Percentiles rank a stretch among this genome's conserved stretches.
These are phyloP conservation scores for Conistra vaccinii DNA, from an alignment of 2,888 invertebrate species.

Conservation along the genomic window DNA sequence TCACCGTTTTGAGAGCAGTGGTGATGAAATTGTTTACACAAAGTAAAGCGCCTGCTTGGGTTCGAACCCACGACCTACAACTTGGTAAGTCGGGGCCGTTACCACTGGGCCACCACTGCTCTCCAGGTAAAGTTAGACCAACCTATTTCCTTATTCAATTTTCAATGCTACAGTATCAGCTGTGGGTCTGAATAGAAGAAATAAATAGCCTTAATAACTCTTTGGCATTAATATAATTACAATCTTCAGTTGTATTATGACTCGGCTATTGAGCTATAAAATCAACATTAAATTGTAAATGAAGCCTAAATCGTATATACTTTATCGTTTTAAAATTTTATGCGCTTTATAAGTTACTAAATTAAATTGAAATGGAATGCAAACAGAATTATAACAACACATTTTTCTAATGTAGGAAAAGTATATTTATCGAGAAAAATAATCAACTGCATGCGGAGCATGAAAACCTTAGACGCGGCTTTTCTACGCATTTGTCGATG, in stretches of 20 bases:
- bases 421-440: not conserved
- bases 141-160: not conserved
- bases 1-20: no score
- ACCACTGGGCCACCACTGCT: no score
- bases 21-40: no score
- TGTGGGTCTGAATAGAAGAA: not conserved
- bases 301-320: not conserved
- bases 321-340: slow-evolving; percentile 22
- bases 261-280: slow-evolving; percentile 20
- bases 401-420: no score
- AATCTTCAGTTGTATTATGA: slow-evolving; percentile 15
- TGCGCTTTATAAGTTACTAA: not conserved
- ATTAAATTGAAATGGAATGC: not conserved
- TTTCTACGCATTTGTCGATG: no score
- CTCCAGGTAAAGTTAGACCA: not conserved
- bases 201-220: not conserved
- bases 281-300: slow-evolving; percentile 26
- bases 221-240: not conserved
- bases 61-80: no score
- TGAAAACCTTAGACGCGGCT: no score
- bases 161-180: not conserved
- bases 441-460: not conserved
- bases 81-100: no score
- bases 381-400: not conserved
- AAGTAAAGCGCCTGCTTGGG: no score